These are phyloP conservation scores for Lerema accius DNA, from an alignment of 1,140 invertebrate genomes.

Conservation along the genomic window DNA sequence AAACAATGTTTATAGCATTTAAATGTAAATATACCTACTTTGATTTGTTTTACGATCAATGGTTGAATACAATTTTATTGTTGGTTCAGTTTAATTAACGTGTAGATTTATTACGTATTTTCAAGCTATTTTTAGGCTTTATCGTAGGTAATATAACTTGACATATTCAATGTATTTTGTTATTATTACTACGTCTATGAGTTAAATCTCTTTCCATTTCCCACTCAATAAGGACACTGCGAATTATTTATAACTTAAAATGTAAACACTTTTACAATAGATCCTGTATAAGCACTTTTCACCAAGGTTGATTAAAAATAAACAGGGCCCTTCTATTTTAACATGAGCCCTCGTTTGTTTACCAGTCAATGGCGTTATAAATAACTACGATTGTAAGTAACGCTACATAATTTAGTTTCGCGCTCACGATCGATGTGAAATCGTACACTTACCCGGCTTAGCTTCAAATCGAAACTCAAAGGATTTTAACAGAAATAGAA, in stretches of 20 bases:
- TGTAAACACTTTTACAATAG: too few species aligned
- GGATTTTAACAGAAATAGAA: neutral
- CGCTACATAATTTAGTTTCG: conserved; percentile 62
- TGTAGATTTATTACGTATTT: too few species aligned
- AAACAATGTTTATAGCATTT: neutral
- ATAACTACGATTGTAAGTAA: conserved; percentile 54
- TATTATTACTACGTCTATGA: too few species aligned
- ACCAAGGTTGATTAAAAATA: neutral
- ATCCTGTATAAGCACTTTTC: neutral
- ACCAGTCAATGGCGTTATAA: conserved; percentile 51
- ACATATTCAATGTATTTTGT: too few species aligned
- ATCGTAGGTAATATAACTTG: neutral
- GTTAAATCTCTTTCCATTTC: too few species aligned
- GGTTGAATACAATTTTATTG: neutral
- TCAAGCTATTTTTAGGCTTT: too few species aligned
- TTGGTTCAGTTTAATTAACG: too few species aligned
- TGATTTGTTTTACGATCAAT: neutral
- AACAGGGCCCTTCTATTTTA: conserved; percentile 52
- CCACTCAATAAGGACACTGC: too few species aligned
- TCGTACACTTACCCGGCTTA: conserved; percentile 32
- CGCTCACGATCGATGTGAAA: conserved; percentile 52
- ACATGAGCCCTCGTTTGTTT: conserved; percentile 38
- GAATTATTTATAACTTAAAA: too few species aligned
- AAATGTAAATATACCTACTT: neutral
- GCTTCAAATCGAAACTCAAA: conserved; percentile 2